These are phyloP conservation scores for Pogonophryne albipinna DNA, from an alignment of 2,797 vertebrate genomes.

Conservation along the genomic window DNA sequence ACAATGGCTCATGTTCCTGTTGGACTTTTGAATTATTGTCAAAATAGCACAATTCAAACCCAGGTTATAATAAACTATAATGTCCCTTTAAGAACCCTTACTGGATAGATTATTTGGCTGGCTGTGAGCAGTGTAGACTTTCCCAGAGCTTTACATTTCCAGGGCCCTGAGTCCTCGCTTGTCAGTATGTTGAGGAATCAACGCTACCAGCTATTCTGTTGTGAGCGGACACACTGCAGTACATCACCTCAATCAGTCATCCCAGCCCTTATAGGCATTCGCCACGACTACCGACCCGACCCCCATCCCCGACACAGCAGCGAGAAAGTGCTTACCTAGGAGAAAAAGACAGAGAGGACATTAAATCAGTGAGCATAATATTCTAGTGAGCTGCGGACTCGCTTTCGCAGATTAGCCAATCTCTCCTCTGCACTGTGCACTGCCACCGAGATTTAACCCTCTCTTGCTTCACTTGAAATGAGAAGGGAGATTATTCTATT, in stretches of 20 bases:
- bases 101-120: conserved; percentile 5
- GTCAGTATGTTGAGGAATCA: conserved; percentile 69
- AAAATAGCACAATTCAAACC: conserved; percentile 3
- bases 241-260: conserved; percentile 87
- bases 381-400: conserved; percentile 77
- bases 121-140: conserved; percentile 13
- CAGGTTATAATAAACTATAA: conserved; percentile 5
- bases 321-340: conserved; percentile 88
- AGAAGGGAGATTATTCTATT: conserved; percentile 79
- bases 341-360: conserved; percentile 84
- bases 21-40: neutral
- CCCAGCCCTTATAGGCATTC: conserved; percentile 74
- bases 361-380: conserved; percentile 85
- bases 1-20: neutral
- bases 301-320: conserved; percentile 74
- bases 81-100: conserved; percentile 24
- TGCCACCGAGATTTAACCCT: conserved; percentile 77
- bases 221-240: conserved; percentile 77
- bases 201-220: conserved; percentile 71
- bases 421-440: conserved; percentile 74
- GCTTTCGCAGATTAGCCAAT: conserved; percentile 85
- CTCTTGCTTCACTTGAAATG: conserved; percentile 77
- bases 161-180: conserved; percentile 35
- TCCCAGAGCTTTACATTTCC: conserved; percentile 45
- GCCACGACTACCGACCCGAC: conserved; percentile 66